Conservation (phyloP, 2,113 vertebrate species). For the Silurus glanis region DNA sequence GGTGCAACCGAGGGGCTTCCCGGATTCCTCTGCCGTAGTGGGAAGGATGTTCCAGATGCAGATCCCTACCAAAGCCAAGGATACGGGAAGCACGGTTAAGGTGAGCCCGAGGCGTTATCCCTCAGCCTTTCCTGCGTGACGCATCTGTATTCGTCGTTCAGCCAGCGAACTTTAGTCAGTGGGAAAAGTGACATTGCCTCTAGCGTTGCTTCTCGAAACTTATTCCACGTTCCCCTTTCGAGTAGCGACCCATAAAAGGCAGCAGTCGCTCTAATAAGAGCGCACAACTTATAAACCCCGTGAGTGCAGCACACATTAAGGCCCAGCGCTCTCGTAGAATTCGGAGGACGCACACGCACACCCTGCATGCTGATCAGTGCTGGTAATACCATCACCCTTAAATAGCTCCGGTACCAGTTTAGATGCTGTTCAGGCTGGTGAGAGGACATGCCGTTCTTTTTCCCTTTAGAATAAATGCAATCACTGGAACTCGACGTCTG, state of each 20-base stretch:
- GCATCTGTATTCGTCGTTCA: conserved; percentile 4
- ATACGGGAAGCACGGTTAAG: conserved; percentile 77
- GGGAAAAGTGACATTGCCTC: conserved; percentile 51
- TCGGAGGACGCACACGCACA: neutral
- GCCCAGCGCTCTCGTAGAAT: conserved; percentile 5
- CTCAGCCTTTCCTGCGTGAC: conserved; percentile 3
- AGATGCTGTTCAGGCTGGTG: neutral
- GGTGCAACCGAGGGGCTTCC: conserved; percentile 67
- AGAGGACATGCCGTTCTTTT: conserved; percentile 10
- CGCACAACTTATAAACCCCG: conserved; percentile 42
- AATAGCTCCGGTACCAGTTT: neutral
- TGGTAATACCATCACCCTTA: conserved; percentile 17
- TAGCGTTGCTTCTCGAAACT: conserved; percentile 42
- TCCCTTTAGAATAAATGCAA: neutral
- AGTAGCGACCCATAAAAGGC: conserved; percentile 48
- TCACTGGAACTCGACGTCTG: neutral
- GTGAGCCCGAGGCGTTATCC: conserved; percentile 70
- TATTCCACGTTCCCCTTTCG: conserved; percentile 44
- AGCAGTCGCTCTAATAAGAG: conserved; percentile 39
- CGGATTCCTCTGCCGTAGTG: conserved; percentile 82
- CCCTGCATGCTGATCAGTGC: conserved; percentile 37
- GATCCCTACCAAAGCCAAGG: conserved; percentile 78
- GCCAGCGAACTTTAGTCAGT: conserved; percentile 23
- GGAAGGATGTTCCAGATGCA: conserved; percentile 84
- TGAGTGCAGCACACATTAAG: conserved; percentile 32